Percentiles rank a stretch among this genome's conserved stretches.
Evolutionary conservation across 2,888 invertebrate species (phyloP).

Genomic region (Polia nebulosa): DNA sequence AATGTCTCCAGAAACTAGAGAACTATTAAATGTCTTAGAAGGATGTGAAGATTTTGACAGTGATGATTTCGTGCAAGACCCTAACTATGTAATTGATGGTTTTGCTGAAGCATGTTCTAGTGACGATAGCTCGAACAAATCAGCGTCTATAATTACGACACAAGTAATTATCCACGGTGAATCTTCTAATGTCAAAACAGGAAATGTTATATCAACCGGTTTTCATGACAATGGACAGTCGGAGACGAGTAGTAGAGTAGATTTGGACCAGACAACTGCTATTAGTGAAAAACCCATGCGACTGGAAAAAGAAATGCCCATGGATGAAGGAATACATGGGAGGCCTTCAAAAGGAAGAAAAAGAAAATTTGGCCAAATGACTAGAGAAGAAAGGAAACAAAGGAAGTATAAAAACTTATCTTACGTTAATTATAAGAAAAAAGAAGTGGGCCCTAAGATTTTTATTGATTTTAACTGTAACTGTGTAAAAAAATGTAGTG

Average conservation of each 20-base stretch:
- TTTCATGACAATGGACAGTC: constrained; percentile 4
- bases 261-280: constrained; percentile 6
- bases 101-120: constrained; percentile 20
- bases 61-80: constrained; percentile 20
- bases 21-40: constrained; percentile 11
- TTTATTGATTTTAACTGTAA: constrained; percentile 33
- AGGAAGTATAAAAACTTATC: constrained; percentile 37
- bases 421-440: constrained; percentile 29
- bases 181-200: constrained; percentile 7
- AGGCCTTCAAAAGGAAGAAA: constrained; percentile 44
- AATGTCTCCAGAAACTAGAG: constrained; percentile 37
- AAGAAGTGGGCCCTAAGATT: constrained; percentile 14
- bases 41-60: constrained; percentile 17
- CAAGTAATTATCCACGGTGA: constrained; percentile 11
- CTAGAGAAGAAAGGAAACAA: constrained; percentile 38
- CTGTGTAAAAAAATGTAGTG: constrained; percentile 24
- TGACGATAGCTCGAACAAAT: constrained; percentile 22
- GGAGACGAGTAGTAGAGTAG: constrained; percentile 4
- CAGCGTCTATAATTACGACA: constrained; percentile 28
- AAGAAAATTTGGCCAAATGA: constrained; percentile 27
- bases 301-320: constrained; percentile 18
- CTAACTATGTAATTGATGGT: constrained; percentile 22
- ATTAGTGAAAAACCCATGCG: constrained; percentile 8
- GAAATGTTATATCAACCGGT: constrained; percentile 11
- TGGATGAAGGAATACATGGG: constrained; percentile 16